phyloP scores from a whole-genome alignment of 2,888 invertebrate species.

The Flabesymbios commensalis region DNA sequence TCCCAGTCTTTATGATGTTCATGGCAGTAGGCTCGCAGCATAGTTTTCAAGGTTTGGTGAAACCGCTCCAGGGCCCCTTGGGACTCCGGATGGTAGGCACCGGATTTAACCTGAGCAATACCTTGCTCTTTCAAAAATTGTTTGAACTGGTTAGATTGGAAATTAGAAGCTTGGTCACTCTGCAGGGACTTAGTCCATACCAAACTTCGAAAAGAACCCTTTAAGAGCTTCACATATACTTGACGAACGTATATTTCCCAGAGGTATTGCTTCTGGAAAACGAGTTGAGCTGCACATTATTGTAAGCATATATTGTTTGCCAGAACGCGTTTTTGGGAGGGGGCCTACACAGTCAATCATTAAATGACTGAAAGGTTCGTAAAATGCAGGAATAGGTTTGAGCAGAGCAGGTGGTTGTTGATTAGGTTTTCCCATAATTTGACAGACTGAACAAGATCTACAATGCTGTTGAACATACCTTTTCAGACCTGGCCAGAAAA shows the following conservation, averaged over 20 bases:
- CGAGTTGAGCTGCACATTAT: constrained; percentile 17
- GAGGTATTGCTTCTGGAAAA: constrained; percentile 17
- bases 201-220: constrained; percentile 2
- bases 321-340: constrained; percentile 14
- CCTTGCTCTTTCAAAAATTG: constrained; percentile 1
- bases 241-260: constrained; percentile 4
- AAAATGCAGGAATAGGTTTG: constrained; percentile 13
- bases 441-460: constrained; percentile 11
- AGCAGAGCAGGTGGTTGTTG: constrained; percentile 4
- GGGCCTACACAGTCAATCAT: constrained; percentile 17
- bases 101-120: constrained; percentile 8
- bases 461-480: constrained; percentile 11
- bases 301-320: constrained; percentile 10
- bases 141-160: constrained; percentile 16
- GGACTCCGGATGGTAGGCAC: constrained; percentile 16
- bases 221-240: background rate
- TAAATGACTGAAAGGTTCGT: constrained; percentile 12
- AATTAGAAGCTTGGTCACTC: constrained; percentile 14
- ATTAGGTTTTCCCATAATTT: constrained; percentile 8
- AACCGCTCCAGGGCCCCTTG: constrained; percentile 15
- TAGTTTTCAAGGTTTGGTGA: constrained; percentile 6
- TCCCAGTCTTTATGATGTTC: constrained; percentile 9
- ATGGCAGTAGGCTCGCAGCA: background rate
- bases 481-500: constrained; percentile 13
- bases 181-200: constrained; percentile 5